Evolutionary conservation across 2,797 vertebrate species (phyloP), one percentile per base, ranked within the genome.

Genomic region (Chaetophractus vellerosus): DNA sequence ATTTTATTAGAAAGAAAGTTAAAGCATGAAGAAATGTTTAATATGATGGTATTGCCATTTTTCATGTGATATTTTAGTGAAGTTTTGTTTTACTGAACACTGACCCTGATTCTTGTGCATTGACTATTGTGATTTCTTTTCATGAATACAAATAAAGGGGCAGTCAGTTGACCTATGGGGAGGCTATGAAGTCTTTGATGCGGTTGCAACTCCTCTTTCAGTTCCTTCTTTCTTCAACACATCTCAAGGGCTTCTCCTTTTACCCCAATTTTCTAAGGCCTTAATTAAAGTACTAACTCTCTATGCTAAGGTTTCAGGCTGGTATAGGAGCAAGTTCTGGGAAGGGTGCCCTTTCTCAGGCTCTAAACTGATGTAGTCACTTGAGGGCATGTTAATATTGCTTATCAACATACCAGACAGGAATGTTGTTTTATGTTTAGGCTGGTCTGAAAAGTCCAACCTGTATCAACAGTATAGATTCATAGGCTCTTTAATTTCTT

Each of bases 1-100:
- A 81, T 71, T 84, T 85, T 59, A 75, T 21, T 38, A 52, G 76
- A 81, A 79, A 86, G 38, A 83, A 91, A 90, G 19, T 74, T 87
- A n/a, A 83, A 87, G 80, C 61, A 23, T 24, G 3, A 31, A 86
- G 41, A 63, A 31, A 90, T 61, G 15, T 79, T 92, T 61, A 90
- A 31, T 48, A 31, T 71, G 10, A 55, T 33, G 48, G 16, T 52
- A 9, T 36, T 88, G 74, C 10, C 16, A 12, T 69, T 82, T 88
- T 69, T 45, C 9, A 64, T 26, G 18, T 75, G 28, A 8, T 41
- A 1, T 41, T 28, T n/a, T 12, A 80, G 2, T 52, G 41, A 52
- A 15, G 9, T 8, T 63, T 59, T 50, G 10, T 45, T 87, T 14
- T 57, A 19, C 24, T 55, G 33, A 66, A 15, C 1, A 8, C 7